Evolutionary conservation across 1,140 invertebrate species (phyloP).

Genomic region (Drosophila lini): DNA sequence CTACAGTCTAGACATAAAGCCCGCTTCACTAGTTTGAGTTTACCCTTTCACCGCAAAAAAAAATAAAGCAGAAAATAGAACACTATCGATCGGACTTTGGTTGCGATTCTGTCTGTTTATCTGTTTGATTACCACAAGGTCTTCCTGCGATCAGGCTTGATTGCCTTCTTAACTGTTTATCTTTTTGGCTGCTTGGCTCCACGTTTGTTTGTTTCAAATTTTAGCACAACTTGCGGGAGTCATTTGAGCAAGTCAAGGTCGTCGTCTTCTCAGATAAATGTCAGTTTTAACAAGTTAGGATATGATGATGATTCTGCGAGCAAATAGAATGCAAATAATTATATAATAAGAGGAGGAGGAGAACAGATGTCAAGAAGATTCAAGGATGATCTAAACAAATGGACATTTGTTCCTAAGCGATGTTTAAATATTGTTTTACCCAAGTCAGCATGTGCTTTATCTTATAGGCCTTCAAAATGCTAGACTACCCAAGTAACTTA

Average conservation of each 20-base stretch:
- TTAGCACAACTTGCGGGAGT: constrained; percentile 61
- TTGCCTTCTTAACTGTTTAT: constrained; percentile 41
- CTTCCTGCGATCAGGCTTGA: constrained; percentile 22
- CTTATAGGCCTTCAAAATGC: neutral
- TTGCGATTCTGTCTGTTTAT: constrained; percentile 17
- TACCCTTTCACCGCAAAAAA: constrained; percentile 28
- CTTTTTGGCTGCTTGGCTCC: constrained; percentile 14
- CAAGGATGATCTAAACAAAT: neutral
- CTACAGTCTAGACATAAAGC: constrained; percentile 4
- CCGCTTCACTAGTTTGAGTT: constrained; percentile 13
- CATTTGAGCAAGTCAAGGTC: constrained; percentile 47
- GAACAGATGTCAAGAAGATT: neutral
- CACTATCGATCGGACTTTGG: constrained; percentile 37
- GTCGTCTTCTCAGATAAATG: constrained; percentile 39
- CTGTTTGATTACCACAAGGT: constrained; percentile 42
- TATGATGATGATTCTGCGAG: constrained; percentile 4
- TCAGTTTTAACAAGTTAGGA: constrained; percentile 34
- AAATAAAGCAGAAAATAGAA: constrained; percentile 30
- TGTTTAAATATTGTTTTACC: neutral
- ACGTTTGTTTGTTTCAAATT: constrained; percentile 51
- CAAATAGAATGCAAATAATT: constrained; percentile 1
- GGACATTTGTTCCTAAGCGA: neutral
- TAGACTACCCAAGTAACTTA: too few relatives aligned
- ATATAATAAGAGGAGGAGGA: neutral
- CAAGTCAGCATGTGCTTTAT: neutral